Conservation (phyloP, 2,797 vertebrate genomes). For the Peromyscus nudipes region DNA sequence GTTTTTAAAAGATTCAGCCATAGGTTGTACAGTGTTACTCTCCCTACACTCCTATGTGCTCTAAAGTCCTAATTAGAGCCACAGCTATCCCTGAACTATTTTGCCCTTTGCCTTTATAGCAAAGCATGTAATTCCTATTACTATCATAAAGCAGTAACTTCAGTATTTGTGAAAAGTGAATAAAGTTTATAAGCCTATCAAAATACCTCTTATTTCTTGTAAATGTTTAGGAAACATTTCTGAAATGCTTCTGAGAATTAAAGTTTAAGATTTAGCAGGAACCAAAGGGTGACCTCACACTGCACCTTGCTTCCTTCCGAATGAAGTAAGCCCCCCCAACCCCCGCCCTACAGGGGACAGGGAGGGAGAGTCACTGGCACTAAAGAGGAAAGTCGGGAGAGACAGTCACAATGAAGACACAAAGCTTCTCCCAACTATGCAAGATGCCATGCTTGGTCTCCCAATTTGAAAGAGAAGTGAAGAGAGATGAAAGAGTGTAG, state of each 20-base stretch:
- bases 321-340: not conserved
- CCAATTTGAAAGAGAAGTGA: not conserved
- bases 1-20: conserved; percentile 81
- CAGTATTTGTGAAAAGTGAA: conserved; percentile 89
- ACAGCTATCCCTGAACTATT: conserved; percentile 90
- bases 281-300: conserved; percentile 59
- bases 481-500: not conserved
- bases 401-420: not conserved
- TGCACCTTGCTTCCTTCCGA: conserved; percentile 68
- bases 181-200: conserved; percentile 90
- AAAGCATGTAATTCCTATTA: conserved; percentile 89
- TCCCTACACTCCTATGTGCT: conserved; percentile 84
- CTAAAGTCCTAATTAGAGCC: conserved; percentile 89
- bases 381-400: not conserved
- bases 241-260: conserved; percentile 87
- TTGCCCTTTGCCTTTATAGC: conserved; percentile 90
- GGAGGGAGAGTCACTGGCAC: not conserved
- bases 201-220: conserved; percentile 90
- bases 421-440: not conserved
- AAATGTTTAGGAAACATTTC: conserved; percentile 90
- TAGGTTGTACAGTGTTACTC: conserved; percentile 73
- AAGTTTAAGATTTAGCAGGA: conserved; percentile 63
- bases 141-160: conserved; percentile 90
- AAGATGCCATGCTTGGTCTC: not conserved
- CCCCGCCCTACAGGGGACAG: not conserved